phyloP scores from a whole-genome alignment of 2,797 vertebrate genomes.

The Hyperoplus immaculatus region DNA sequence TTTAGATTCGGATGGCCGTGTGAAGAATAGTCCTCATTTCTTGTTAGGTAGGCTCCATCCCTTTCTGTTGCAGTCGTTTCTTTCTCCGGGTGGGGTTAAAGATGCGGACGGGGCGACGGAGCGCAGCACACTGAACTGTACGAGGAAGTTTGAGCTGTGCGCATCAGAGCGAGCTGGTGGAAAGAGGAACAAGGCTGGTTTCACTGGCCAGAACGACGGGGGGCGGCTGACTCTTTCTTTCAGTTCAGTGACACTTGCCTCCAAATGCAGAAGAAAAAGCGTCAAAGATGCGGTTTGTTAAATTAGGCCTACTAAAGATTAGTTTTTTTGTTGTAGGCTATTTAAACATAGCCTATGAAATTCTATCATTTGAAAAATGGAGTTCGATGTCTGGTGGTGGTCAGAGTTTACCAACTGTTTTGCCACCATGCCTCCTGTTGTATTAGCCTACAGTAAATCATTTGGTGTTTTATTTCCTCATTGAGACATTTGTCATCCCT shows the following conservation, averaged over 20 bases:
- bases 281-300: background rate
- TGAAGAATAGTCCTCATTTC: slow-evolving; percentile 54
- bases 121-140: slow-evolving; percentile 39
- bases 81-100: background rate
- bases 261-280: background rate
- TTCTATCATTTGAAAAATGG: background rate
- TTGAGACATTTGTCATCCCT: background rate
- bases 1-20: background rate
- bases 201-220: slow-evolving; percentile 24
- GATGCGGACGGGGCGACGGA: slow-evolving; percentile 24
- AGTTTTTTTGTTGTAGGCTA: too few species aligned
- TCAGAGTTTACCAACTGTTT: background rate
- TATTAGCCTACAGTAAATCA: background rate
- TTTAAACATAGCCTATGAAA: too few species aligned
- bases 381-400: background rate
- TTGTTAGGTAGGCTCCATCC: slow-evolving; percentile 47
- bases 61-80: background rate
- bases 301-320: background rate
- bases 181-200: slow-evolving; percentile 67
- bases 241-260: background rate
- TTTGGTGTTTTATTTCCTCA: background rate
- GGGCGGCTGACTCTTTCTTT: background rate
- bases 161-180: slow-evolving; percentile 17
- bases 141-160: slow-evolving; percentile 68
- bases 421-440: background rate